Evolutionary conservation across 2,888 invertebrate species (phyloP).

Genomic region (Cataglyphis rosenhaueri): DNA sequence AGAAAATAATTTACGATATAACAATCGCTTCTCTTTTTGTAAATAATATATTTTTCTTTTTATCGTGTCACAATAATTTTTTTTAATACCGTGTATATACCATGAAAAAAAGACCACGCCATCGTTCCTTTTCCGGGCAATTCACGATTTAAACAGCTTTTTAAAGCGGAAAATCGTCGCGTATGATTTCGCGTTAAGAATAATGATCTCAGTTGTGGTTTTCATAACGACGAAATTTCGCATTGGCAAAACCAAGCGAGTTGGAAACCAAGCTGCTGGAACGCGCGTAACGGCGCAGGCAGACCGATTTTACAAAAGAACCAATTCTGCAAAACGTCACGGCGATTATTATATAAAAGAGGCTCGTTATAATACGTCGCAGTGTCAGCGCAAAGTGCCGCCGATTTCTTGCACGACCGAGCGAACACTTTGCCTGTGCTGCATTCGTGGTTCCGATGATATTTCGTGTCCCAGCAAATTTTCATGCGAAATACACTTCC

Average conservation of each 20-base stretch:
- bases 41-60: background rate
- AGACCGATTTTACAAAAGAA: slow-evolving; percentile 51
- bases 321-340: slow-evolving; percentile 60
- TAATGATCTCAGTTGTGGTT: slow-evolving; percentile 40
- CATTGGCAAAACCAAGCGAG: slow-evolving; percentile 48
- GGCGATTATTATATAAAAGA: slow-evolving; percentile 66
- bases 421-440: slow-evolving; percentile 49
- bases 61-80: background rate
- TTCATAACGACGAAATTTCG: slow-evolving; percentile 35
- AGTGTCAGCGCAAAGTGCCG: slow-evolving; percentile 56
- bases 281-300: slow-evolving; percentile 30
- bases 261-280: slow-evolving; percentile 44
- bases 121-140: background rate
- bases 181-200: slow-evolving; percentile 16
- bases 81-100: background rate
- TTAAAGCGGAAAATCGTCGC: slow-evolving; percentile 4
- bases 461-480: slow-evolving; percentile 28
- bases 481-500: slow-evolving; percentile 8
- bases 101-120: background rate
- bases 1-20: background rate
- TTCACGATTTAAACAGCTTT: background rate
- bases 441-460: slow-evolving; percentile 24
- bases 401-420: slow-evolving; percentile 58
- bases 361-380: slow-evolving; percentile 58
- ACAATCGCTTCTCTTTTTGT: background rate